Evolutionary conservation across 2,888 invertebrate species (phyloP).

Genomic region (Achlya flavicornis): DNA sequence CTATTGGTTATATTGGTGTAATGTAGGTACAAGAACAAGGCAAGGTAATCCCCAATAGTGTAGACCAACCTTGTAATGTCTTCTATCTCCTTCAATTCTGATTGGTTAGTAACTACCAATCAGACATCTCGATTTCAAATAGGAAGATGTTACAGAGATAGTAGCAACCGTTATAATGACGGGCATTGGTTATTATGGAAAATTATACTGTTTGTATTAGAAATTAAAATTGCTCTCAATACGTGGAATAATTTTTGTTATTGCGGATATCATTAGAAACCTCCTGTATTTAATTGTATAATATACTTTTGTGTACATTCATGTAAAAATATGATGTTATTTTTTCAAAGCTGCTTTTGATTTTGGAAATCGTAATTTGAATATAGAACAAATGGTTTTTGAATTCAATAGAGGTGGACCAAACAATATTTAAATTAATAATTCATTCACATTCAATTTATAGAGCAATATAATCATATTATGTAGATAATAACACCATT

Average conservation of each 20-base stretch:
- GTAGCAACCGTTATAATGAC: slow-evolving; percentile 45
- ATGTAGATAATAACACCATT: slow-evolving; percentile 2
- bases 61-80: neutral
- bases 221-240: neutral
- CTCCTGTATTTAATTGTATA: neutral
- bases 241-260: slow-evolving; percentile 1
- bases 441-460: neutral
- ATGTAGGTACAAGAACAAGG: neutral
- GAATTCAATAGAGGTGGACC: neutral
- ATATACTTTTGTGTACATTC: no score
- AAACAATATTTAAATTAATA: neutral
- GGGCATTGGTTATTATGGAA: slow-evolving; percentile 29
- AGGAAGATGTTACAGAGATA: slow-evolving; percentile 52
- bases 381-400: neutral
- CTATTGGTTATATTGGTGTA: neutral
- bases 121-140: slow-evolving; percentile 46
- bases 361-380: no score
- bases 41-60: neutral
- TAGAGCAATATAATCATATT: slow-evolving; percentile 4
- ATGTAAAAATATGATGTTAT: no score
- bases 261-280: neutral
- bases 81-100: slow-evolving; percentile 14
- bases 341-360: no score
- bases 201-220: slow-evolving; percentile 22
- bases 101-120: slow-evolving; percentile 39